phyloP scores from a whole-genome alignment of 1,140 invertebrate species.

The Bombus sylvicola region DNA sequence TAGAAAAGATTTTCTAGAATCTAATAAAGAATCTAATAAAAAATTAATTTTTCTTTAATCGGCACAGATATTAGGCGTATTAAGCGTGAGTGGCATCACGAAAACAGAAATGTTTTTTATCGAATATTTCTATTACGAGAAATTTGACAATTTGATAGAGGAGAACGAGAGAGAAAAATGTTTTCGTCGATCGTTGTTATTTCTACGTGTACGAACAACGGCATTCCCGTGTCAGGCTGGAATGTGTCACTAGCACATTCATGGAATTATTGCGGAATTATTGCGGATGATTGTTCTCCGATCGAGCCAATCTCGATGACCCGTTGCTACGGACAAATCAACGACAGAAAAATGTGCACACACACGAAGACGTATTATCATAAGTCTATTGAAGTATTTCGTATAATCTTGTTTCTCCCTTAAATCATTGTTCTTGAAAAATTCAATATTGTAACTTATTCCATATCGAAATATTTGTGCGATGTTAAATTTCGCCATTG shows the following conservation, averaged over 20 bases:
- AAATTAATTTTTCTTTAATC: too few relatives aligned
- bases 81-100: too few relatives aligned
- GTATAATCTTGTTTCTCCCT: too few relatives aligned
- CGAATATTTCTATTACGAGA: too few relatives aligned
- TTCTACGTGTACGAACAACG: not conserved
- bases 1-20: too few relatives aligned
- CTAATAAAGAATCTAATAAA: too few relatives aligned
- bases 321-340: not conserved
- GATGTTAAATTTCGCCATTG: not conserved
- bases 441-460: too few relatives aligned
- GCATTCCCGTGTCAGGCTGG: not conserved
- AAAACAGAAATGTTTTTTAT: too few relatives aligned
- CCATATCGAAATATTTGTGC: not conserved
- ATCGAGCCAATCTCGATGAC: not conserved
- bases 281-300: not conserved
- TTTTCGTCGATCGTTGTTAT: not conserved
- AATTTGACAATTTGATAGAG: not conserved
- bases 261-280: not conserved
- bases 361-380: too few relatives aligned
- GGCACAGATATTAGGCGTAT: too few relatives aligned
- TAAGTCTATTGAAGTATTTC: too few relatives aligned
- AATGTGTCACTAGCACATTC: not conserved
- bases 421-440: too few relatives aligned
- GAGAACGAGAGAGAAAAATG: not conserved
- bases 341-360: not conserved